phyloP scores from a whole-genome alignment of 2,113 vertebrate species.

The Platichthys stellatus region DNA sequence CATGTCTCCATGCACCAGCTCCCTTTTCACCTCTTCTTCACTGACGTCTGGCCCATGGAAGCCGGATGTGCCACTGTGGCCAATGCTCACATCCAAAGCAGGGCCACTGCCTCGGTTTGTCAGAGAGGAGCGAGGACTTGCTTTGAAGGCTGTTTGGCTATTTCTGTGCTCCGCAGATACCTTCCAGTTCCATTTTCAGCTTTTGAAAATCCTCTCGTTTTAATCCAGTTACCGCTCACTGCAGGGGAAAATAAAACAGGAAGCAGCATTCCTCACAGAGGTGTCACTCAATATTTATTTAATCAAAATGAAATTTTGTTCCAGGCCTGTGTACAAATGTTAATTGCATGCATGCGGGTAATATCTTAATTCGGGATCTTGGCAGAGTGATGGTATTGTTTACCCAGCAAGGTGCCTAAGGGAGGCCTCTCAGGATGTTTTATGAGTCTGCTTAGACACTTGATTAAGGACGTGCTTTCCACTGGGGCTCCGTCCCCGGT shows the following conservation, averaged over 20 bases:
- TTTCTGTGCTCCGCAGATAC: slow-evolving; percentile 54
- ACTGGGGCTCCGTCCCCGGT: slow-evolving; percentile 30
- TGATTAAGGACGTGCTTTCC: slow-evolving; percentile 68
- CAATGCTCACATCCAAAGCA: slow-evolving; percentile 48
- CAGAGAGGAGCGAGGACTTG: slow-evolving; percentile 18
- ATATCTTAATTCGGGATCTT: slow-evolving; percentile 70
- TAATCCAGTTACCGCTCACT: slow-evolving; percentile 41
- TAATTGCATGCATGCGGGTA: slow-evolving; percentile 73
- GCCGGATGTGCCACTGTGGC: slow-evolving; percentile 31
- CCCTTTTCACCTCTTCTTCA: slow-evolving; percentile 16
- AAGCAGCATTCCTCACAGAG: slow-evolving; percentile 41
- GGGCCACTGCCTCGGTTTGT: slow-evolving; percentile 23
- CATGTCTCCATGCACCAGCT: slow-evolving; percentile 23
- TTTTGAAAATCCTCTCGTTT: slow-evolving; percentile 43
- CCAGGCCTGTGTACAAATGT: slow-evolving; percentile 61
- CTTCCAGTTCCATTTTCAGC: slow-evolving; percentile 49
- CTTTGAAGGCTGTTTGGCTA: slow-evolving; percentile 46
- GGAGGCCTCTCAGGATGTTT: slow-evolving; percentile 68
- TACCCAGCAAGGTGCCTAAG: slow-evolving; percentile 60
- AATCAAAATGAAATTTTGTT: slow-evolving; percentile 65
- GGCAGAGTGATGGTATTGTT: slow-evolving; percentile 74
- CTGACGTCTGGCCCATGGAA: slow-evolving; percentile 33
- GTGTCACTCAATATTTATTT: slow-evolving; percentile 57
- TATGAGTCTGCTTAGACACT: slow-evolving; percentile 73
- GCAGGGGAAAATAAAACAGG: not conserved